Conservation (phyloP, 2,797 vertebrate genomes). For the Vespertilio murinus region DNA sequence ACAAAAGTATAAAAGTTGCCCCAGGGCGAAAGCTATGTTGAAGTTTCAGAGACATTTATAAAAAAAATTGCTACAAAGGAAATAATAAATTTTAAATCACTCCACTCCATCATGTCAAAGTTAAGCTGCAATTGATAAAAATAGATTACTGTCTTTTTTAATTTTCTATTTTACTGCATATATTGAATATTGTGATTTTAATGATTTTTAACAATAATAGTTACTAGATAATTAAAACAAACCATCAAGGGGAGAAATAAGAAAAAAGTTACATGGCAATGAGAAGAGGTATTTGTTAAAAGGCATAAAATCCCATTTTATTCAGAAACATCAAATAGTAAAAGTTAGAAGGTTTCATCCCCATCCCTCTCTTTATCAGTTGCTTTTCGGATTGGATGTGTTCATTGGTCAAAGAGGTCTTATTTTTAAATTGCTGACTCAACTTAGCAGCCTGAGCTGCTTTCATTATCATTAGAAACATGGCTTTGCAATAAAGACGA, state of each 20-base stretch:
- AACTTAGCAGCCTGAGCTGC: conserved; percentile 56
- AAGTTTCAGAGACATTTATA: conserved; percentile 61
- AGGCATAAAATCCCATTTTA: conserved; percentile 42
- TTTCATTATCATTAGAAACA: conserved; percentile 67
- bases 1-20: conserved; percentile 47
- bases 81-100: conserved; percentile 75
- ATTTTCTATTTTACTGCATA: conserved; percentile 20
- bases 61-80: conserved; percentile 55
- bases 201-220: conserved; percentile 20
- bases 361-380: conserved; percentile 10
- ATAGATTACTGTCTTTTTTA: conserved; percentile 23
- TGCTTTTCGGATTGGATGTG: conserved; percentile 59
- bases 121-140: conserved; percentile 63
- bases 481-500: conserved; percentile 13
- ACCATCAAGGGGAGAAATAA: background rate
- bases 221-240: conserved; percentile 31
- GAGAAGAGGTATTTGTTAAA: conserved; percentile 1
- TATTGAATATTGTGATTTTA: conserved; percentile 14
- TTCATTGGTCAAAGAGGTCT: conserved; percentile 62
- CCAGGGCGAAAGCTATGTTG: conserved; percentile 7
- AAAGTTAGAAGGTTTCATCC: conserved; percentile 17
- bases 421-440: conserved; percentile 70
- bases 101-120: conserved; percentile 44
- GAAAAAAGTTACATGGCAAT: background rate
- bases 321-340: conserved; percentile 46